Evolutionary conservation across 53 echinoderm and acorn worm genomes (phyloP).

Genomic region (Astropecten irregularis): DNA sequence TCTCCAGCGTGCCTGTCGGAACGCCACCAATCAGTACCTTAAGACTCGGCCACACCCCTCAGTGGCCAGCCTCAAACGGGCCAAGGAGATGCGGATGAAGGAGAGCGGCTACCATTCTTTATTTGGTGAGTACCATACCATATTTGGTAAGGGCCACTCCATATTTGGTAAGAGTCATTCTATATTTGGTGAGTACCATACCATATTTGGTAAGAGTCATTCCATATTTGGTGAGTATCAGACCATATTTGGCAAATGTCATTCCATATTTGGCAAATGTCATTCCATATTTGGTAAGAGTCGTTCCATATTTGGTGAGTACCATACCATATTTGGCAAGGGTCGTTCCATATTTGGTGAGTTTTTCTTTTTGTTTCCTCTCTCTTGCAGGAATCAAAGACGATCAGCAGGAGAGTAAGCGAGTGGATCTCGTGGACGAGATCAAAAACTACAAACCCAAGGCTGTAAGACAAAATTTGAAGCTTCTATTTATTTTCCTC

Average conservation of each 20-base stretch:
- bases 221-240: neutral
- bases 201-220: neutral
- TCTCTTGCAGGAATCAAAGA: slow-evolving; percentile 59
- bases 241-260: neutral
- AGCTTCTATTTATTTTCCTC: no score
- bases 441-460: slow-evolving; percentile 87
- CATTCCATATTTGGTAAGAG: neutral
- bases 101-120: slow-evolving; percentile 74
- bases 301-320: neutral
- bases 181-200: neutral
- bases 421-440: slow-evolving; percentile 80
- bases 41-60: slow-evolving; percentile 91
- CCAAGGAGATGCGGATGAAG: slow-evolving; percentile 69
- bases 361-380: neutral
- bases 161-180: neutral
- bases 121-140: slow-evolving; percentile 69
- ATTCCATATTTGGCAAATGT: neutral
- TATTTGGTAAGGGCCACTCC: neutral
- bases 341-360: neutral
- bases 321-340: neutral
- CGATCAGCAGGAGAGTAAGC: slow-evolving; percentile 57
- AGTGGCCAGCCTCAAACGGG: slow-evolving; percentile 88
- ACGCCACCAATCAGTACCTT: slow-evolving; percentile 86
- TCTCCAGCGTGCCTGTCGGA: slow-evolving; percentile 61
- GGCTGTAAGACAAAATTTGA: no score